phyloP scores from a whole-genome alignment of 2,888 invertebrate genomes.

The Drosophila buzzatii region DNA sequence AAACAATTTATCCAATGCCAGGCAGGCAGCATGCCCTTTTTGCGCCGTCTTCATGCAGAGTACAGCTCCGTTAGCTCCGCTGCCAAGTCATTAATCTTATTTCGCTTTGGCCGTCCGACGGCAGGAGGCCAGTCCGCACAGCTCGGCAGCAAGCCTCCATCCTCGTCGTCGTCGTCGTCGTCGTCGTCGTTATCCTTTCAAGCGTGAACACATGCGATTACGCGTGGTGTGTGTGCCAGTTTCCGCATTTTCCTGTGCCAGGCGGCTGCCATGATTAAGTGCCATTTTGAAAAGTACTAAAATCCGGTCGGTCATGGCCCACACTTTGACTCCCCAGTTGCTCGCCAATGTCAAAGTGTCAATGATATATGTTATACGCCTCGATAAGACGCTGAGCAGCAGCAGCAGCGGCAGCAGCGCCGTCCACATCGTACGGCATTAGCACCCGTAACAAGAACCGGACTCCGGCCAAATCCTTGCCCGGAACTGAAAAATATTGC shows the following conservation, averaged over 20 bases:
- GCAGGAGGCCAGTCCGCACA: slow-evolving; percentile 35
- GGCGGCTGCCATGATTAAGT: slow-evolving; percentile 84
- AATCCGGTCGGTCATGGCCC: slow-evolving; percentile 83
- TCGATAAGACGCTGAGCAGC: slow-evolving; percentile 72
- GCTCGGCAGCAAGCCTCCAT: slow-evolving; percentile 29
- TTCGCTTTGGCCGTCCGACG: slow-evolving; percentile 70
- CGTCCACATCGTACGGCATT: neutral
- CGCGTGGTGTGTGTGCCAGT: slow-evolving; percentile 82
- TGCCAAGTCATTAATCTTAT: slow-evolving; percentile 84
- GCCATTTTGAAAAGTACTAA: slow-evolving; percentile 85
- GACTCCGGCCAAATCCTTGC: slow-evolving; percentile 19
- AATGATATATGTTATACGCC: slow-evolving; percentile 83
- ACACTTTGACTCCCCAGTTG: slow-evolving; percentile 42
- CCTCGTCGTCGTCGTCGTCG: slow-evolving; percentile 57
- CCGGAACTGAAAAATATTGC: slow-evolving; percentile 69
- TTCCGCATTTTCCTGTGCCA: slow-evolving; percentile 82
- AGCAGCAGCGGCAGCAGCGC: slow-evolving; percentile 1
- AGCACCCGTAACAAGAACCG: slow-evolving; percentile 1
- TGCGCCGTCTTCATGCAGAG: slow-evolving; percentile 21
- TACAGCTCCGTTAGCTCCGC: slow-evolving; percentile 36
- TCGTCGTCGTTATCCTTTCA: slow-evolving; percentile 82
- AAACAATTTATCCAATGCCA: slow-evolving; percentile 82
- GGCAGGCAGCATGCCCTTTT: slow-evolving; percentile 58
- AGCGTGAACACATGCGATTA: slow-evolving; percentile 85
- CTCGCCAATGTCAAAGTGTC: slow-evolving; percentile 82